Base-by-base conservation (phyloP, 2,888 invertebrate species). In the Nudaria mundana region DNA sequence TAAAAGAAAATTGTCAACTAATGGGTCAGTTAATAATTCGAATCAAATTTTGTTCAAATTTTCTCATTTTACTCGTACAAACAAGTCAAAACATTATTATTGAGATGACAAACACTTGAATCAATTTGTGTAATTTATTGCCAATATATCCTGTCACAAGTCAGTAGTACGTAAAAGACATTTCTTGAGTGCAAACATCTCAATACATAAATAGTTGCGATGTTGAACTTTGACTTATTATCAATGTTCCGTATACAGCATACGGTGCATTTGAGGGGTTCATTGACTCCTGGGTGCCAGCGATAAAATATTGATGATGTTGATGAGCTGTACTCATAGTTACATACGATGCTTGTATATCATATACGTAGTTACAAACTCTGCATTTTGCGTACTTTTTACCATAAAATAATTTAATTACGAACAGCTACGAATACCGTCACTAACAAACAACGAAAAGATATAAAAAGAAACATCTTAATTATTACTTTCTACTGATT, bases 221-320 rank as follows among this genome's bases (percentile, higher is more conserved):
- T 36, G 26, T 40, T 60, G 61, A 60, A 55, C 60, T 52, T 41
- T 62, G 59, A 59, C 59, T 51, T 52, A 47, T 50, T 51, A 46
- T 51, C 58, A 42, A 48, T 43, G 48, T 37, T 20, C 20, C 8
- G 20, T 20, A 8, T 8, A n/a, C 35, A 39, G 40, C 43, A 30
- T 39, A 41, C 36, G 37, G 39, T 46, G 22, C 42, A 56, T 51
- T 49, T 40, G 40, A 56, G 39, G 28, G 50, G 48, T 54, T 56
- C 47, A 52, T 48, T 52, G 50, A 56, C 58, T 56, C n/a, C n/a
- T n/a, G n/a, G n/a, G n/a, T n/a, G 47, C 30, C 20, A 16, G 15
- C 44, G 57, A 54, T 56, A 56, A 52, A 52, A 20, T 20, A 2
- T 5, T 42, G 5, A 16, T 15, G 30, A 28, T 38, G 42, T 49